These are phyloP conservation scores for Aplocera efformata DNA, from an alignment of 2,888 invertebrate species.

Conservation along the genomic window DNA sequence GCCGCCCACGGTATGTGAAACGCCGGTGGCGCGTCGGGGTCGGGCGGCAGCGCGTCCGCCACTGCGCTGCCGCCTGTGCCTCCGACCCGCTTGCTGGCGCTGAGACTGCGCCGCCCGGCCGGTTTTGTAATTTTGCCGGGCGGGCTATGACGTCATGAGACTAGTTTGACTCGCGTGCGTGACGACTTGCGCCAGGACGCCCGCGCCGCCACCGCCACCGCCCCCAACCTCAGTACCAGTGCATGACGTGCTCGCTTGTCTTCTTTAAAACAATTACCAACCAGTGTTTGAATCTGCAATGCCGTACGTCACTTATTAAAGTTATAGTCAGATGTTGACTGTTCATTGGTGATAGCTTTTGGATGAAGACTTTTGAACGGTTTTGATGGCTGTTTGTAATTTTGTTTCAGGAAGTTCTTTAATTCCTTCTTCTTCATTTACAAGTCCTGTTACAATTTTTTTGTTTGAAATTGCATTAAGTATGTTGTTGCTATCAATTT, in stretches of 20 bases:
- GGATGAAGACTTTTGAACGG: slow-evolving; percentile 7
- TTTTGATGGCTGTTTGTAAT: no score
- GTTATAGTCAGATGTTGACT: slow-evolving; percentile 7
- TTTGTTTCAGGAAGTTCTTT: slow-evolving; percentile 5
- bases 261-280: slow-evolving; percentile 32
- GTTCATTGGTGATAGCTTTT: slow-evolving; percentile 5
- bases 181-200: slow-evolving; percentile 72
- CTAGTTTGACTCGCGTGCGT: slow-evolving; percentile 77
- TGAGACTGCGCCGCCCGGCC: slow-evolving; percentile 64
- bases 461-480: no score
- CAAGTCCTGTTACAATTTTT: no score
- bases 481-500: no score
- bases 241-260: slow-evolving; percentile 70
- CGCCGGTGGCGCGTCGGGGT: slow-evolving; percentile 74
- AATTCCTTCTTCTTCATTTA: no score
- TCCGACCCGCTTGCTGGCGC: slow-evolving; percentile 54
- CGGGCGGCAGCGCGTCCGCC: slow-evolving; percentile 75
- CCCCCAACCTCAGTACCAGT: slow-evolving; percentile 71
- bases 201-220: slow-evolving; percentile 60
- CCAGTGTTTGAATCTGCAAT: slow-evolving; percentile 32
- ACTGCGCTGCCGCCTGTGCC: slow-evolving; percentile 61
- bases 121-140: slow-evolving; percentile 77
- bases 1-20: slow-evolving; percentile 74
- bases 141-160: slow-evolving; percentile 76
- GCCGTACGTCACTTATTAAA: slow-evolving; percentile 26